Percentiles rank a stretch among this genome's conserved stretches.
Evolutionary conservation across 1,140 invertebrate genomes (phyloP).

Genomic region (Sarcophaga bullata): DNA sequence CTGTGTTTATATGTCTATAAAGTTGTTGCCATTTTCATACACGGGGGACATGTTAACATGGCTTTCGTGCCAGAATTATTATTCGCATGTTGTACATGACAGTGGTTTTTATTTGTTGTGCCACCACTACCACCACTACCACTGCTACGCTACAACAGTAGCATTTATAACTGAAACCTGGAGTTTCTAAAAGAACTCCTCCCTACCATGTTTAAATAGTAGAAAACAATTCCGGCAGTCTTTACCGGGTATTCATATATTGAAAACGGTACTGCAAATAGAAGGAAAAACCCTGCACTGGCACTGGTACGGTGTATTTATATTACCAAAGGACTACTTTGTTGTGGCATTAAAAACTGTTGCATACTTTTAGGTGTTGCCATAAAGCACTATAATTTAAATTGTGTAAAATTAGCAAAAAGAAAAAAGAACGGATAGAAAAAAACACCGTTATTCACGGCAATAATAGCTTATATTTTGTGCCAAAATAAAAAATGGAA

Average conservation of each 20-base stretch:
- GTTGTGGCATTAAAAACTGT: slow-evolving; percentile 43
- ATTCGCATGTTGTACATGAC: slow-evolving; percentile 51
- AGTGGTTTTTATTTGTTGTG: slow-evolving; percentile 51
- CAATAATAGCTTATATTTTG: background rate
- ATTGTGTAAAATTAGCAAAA: slow-evolving; percentile 37
- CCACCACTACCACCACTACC: background rate
- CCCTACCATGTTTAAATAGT: background rate
- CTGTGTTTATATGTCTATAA: background rate
- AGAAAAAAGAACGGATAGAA: background rate
- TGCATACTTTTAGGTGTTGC: slow-evolving; percentile 45
- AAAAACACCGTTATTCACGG: background rate
- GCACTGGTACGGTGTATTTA: slow-evolving; percentile 10
- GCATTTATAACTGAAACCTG: background rate
- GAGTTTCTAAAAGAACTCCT: background rate
- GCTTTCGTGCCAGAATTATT: slow-evolving; percentile 65
- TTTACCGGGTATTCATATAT: no score
- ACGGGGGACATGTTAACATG: slow-evolving; percentile 65
- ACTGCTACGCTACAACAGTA: background rate
- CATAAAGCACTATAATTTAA: slow-evolving; percentile 35
- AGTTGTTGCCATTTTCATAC: background rate
- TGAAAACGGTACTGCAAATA: no score
- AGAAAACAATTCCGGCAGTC: no score
- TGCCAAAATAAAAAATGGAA: background rate
- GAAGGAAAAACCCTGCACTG: no score
- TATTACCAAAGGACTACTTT: slow-evolving; percentile 38